These are phyloP conservation scores for Otolemur garnettii DNA, from an alignment of 2,113 vertebrate genomes.

Conservation along the genomic window DNA sequence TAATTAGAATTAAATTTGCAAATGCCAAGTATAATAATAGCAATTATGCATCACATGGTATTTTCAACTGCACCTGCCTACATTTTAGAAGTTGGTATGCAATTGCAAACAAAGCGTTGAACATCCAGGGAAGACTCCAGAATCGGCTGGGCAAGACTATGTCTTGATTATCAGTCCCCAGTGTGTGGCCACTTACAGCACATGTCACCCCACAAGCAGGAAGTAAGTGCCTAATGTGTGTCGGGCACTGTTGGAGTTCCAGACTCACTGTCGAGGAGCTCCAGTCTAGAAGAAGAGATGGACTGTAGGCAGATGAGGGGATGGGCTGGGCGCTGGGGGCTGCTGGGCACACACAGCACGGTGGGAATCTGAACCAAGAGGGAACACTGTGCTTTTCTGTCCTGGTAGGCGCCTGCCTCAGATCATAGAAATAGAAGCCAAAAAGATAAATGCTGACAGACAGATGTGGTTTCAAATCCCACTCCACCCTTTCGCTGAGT, in stretches of 20 bases:
- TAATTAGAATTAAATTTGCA: conserved; percentile 80
- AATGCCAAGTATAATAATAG: conserved; percentile 71
- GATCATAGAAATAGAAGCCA: not conserved
- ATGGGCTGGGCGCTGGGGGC: not conserved
- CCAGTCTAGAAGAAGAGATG: not conserved
- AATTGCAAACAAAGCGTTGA: conserved; percentile 41
- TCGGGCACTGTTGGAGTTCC: too few relatives aligned
- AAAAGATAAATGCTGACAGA: not conserved
- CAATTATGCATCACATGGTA: conserved; percentile 65
- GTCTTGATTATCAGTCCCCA: not conserved
- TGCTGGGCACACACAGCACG: accelerated
- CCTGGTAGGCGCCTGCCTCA: not conserved
- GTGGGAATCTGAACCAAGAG: not conserved
- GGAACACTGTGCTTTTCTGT: not conserved
- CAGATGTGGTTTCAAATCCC: not conserved
- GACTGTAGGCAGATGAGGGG: not conserved
- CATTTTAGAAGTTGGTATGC: conserved; percentile 36
- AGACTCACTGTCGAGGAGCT: not conserved
- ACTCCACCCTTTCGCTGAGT: not conserved
- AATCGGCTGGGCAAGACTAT: not conserved
- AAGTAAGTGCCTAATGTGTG: not conserved
- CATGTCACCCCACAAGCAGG: not conserved
- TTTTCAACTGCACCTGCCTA: conserved; percentile 69
- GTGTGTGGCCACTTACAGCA: not conserved
- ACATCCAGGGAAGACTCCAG: not conserved